Percentiles rank a stretch among this genome's conserved stretches.
Conservation (phyloP, 2,113 vertebrate species). For the Hymenochirus boettgeri region DNA sequence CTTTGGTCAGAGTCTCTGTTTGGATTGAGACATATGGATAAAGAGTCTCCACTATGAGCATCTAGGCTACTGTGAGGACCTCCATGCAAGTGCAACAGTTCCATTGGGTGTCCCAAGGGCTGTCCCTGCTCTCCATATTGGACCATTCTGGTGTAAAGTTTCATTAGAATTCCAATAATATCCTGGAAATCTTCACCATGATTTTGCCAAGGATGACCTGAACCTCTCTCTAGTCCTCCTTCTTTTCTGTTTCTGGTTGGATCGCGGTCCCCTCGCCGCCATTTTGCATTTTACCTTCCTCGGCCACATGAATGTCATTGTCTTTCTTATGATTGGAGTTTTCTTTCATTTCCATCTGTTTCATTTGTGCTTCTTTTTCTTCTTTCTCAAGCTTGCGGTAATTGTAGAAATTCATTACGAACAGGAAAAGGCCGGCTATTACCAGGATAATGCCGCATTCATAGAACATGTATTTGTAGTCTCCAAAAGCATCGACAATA, state of each 20-base stretch:
- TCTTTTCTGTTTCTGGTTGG: slow-evolving; percentile 37
- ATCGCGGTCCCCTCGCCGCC: slow-evolving; percentile 42
- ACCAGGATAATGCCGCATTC: slow-evolving; percentile 70
- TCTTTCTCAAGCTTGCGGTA: slow-evolving; percentile 64
- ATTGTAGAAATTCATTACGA: slow-evolving; percentile 72
- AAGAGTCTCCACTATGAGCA: too few relatives aligned
- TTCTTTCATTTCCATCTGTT: slow-evolving; percentile 40
- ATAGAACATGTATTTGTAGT: slow-evolving; percentile 74
- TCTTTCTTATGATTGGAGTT: slow-evolving; percentile 46
- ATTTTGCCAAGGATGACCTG: too few relatives aligned
- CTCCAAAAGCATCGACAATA: slow-evolving; percentile 63
- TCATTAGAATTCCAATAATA: too few relatives aligned
- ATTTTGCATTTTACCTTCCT: slow-evolving; percentile 24
- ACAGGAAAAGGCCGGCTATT: slow-evolving; percentile 67
- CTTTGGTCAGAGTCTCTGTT: too few relatives aligned
- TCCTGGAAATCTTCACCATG: too few relatives aligned
- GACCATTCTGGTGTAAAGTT: too few relatives aligned
- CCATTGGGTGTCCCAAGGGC: too few relatives aligned
- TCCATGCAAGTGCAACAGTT: too few relatives aligned
- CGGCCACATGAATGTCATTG: background rate
- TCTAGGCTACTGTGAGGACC: too few relatives aligned
- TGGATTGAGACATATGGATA: too few relatives aligned
- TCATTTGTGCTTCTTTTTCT: slow-evolving; percentile 48
- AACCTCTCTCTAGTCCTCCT: slow-evolving; percentile 18
- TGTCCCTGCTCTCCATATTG: too few relatives aligned